phyloP scores from a whole-genome alignment of 2,797 vertebrate species.

The Harpagifer antarcticus region DNA sequence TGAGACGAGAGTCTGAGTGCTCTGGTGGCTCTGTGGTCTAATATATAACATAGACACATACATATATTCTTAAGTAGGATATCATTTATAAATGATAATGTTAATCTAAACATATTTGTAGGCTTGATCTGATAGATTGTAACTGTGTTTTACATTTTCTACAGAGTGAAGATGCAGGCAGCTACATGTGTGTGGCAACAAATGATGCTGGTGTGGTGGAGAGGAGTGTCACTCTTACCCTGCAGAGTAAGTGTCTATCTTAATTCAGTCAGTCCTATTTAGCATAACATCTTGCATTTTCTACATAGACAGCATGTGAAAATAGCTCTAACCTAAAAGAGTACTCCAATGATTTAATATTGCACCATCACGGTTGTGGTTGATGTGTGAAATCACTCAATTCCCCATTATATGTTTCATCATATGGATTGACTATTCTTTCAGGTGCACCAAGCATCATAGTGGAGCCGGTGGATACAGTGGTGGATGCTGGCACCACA shows the following conservation, averaged over 20 bases:
- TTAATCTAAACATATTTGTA: not conserved
- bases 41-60: not conserved
- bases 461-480: constrained; percentile 86
- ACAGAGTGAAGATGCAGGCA: constrained; percentile 94
- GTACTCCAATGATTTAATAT: not conserved
- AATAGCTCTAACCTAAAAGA: not conserved
- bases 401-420: not conserved
- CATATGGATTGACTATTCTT: not conserved
- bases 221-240: constrained; percentile 89
- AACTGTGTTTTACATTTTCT: not conserved
- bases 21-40: not conserved
- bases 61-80: not conserved
- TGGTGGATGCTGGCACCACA: constrained; percentile 88
- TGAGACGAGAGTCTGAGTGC: not conserved
- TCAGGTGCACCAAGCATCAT: constrained; percentile 91
- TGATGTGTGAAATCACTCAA: not conserved
- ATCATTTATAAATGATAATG: not conserved
- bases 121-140: not conserved
- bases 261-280: not conserved
- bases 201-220: constrained; percentile 94
- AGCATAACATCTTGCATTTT: not conserved
- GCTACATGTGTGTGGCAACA: constrained; percentile 93
- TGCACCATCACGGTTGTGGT: not conserved
- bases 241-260: constrained; percentile 89
- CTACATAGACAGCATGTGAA: not conserved